Evolutionary conservation across 2,113 vertebrate genomes (phyloP).

Genomic region (Saimiri boliviensis): DNA sequence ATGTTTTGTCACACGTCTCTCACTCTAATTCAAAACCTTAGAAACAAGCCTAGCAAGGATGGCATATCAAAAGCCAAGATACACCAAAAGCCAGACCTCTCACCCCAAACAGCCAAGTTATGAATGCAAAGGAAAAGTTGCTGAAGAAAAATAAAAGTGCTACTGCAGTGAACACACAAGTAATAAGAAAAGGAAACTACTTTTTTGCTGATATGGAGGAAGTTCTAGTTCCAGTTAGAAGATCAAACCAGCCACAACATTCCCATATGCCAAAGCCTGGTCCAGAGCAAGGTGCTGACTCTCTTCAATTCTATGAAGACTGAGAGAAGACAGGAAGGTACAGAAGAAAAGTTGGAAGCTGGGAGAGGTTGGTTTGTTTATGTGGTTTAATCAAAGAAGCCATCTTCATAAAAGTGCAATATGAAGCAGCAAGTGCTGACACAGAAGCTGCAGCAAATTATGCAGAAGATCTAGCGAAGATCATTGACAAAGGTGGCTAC

Average conservation of each 20-base stretch:
- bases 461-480: background rate
- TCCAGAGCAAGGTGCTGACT: background rate
- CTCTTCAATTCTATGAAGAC: background rate
- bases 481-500: background rate
- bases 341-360: background rate
- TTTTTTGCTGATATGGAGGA: background rate
- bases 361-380: background rate
- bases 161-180: background rate
- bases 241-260: background rate
- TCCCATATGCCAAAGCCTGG: background rate
- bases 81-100: background rate
- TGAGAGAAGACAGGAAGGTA: background rate
- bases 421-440: background rate
- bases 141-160: background rate
- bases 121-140: background rate
- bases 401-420: background rate
- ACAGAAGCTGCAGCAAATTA: background rate
- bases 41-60: background rate
- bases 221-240: background rate
- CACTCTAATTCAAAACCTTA: background rate
- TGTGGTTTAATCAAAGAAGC: background rate
- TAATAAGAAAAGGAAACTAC: background rate
- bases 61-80: background rate
- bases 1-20: background rate
- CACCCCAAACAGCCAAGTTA: background rate